Evolutionary conservation across 1,140 invertebrate genomes (phyloP).

Genomic region (Oreohelix idahoensis): DNA sequence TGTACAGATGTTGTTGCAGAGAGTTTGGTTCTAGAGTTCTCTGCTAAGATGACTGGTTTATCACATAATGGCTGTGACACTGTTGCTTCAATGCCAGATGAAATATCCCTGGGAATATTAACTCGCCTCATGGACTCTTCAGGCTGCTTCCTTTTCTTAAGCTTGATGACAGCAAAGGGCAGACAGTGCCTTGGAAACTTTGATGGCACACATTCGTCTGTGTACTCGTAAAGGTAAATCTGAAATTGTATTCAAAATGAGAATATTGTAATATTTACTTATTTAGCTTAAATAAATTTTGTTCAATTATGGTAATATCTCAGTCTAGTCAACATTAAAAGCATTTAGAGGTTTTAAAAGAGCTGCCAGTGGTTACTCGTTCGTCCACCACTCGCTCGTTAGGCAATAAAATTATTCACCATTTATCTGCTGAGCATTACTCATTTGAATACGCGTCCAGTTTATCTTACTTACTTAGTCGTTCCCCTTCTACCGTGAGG

Average conservation of each 20-base stretch:
- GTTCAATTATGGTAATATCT: no score
- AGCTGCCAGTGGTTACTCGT: no score
- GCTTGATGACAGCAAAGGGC: constrained; percentile 42
- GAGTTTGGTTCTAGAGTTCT: background rate
- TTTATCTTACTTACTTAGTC: no score
- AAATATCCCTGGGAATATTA: background rate
- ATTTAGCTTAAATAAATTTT: no score
- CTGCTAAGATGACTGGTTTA: background rate
- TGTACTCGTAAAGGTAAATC: constrained; percentile 54
- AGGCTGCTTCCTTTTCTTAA: background rate
- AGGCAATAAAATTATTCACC: no score
- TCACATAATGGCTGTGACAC: background rate
- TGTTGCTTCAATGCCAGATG: background rate
- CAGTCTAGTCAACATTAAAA: no score
- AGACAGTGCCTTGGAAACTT: constrained; percentile 42
- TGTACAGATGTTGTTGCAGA: background rate
- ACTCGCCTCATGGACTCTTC: background rate
- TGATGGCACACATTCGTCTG: constrained; percentile 48
- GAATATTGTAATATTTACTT: no score
- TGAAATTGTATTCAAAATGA: constrained; percentile 34
- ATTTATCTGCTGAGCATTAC: no score
- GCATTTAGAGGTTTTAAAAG: no score
- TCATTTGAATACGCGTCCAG: no score
- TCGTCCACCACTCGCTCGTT: no score
- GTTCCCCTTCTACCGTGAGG: no score